These are phyloP conservation scores for Cirrhinus molitorella DNA, from an alignment of 2,797 vertebrate species.

Conservation along the genomic window DNA sequence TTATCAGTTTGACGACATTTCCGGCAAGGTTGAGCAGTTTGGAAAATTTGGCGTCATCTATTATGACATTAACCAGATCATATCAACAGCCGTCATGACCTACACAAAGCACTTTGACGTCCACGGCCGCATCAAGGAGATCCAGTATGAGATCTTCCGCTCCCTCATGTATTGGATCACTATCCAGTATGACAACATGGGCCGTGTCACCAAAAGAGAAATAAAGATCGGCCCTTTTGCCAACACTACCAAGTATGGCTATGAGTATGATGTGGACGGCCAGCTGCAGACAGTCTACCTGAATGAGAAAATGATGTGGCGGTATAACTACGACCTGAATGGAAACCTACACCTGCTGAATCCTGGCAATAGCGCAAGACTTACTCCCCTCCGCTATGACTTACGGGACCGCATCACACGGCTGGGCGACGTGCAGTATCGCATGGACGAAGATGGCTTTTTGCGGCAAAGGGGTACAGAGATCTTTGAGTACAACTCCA, in stretches of 20 bases:
- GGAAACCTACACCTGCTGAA: slow-evolving; percentile 97
- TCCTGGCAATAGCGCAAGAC: slow-evolving; percentile 91
- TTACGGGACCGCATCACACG: slow-evolving; percentile 95
- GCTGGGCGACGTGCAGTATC: slow-evolving; percentile 93
- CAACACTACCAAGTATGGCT: slow-evolving; percentile 97
- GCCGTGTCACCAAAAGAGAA: slow-evolving; percentile 94
- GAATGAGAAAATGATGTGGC: slow-evolving; percentile 99
- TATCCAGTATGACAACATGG: slow-evolving; percentile 98
- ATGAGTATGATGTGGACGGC: slow-evolving; percentile 96
- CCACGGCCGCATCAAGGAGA: slow-evolving; percentile 97
- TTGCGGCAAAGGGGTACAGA: slow-evolving; percentile 94
- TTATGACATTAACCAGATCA: slow-evolving; percentile 99
- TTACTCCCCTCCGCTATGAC: slow-evolving; percentile 94
- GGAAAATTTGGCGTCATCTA: slow-evolving; percentile 99
- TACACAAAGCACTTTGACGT: slow-evolving; percentile 98
- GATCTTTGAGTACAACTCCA: slow-evolving; percentile 98
- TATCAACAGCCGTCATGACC: slow-evolving; percentile 98
- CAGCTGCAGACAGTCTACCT: slow-evolving; percentile 96
- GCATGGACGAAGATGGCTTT: slow-evolving; percentile 96
- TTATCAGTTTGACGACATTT: slow-evolving; percentile 99
- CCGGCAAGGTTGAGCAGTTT: slow-evolving; percentile 98
- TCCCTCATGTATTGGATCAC: slow-evolving; percentile 99
- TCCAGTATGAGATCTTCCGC: slow-evolving; percentile 97
- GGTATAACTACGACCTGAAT: slow-evolving; percentile 96
- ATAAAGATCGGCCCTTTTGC: slow-evolving; percentile 98